A percentile compares a stretch with the other conserved stretches of the same genome.
Conservation (phyloP, 2,113 vertebrate genomes). For the Crotophaga sulcirostris region DNA sequence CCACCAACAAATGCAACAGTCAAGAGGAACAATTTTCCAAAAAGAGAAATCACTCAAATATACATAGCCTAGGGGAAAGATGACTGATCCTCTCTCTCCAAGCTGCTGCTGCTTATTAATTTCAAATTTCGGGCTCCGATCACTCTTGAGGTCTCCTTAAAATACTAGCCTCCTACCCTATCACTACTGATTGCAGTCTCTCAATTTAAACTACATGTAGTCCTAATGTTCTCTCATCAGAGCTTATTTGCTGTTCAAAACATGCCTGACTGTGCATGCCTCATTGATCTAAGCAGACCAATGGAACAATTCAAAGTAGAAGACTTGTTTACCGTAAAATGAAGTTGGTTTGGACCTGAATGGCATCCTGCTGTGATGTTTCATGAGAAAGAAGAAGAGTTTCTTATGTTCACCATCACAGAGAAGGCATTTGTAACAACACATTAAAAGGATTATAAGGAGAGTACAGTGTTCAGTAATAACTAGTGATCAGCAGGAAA, state of each 20-base stretch:
- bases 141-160: neutral
- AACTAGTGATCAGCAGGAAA: neutral
- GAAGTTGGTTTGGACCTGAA: neutral
- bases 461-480: neutral
- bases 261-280: neutral
- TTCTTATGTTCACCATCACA: neutral
- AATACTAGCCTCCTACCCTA: neutral
- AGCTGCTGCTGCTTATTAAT: neutral
- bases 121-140: neutral
- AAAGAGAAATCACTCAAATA: neutral
- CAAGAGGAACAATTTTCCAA: neutral
- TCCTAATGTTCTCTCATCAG: neutral
- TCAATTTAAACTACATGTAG: neutral
- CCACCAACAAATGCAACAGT: neutral
- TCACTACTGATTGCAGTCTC: neutral
- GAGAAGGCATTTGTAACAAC: neutral
- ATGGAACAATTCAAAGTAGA: neutral
- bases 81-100: neutral
- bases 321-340: neutral
- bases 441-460: neutral
- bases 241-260: neutral
- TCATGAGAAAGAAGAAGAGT: neutral
- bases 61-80: neutral
- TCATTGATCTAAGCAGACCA: neutral
- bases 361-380: neutral